Conservation (phyloP, 2,888 invertebrate species). For the Rugalucina vietnamica region DNA sequence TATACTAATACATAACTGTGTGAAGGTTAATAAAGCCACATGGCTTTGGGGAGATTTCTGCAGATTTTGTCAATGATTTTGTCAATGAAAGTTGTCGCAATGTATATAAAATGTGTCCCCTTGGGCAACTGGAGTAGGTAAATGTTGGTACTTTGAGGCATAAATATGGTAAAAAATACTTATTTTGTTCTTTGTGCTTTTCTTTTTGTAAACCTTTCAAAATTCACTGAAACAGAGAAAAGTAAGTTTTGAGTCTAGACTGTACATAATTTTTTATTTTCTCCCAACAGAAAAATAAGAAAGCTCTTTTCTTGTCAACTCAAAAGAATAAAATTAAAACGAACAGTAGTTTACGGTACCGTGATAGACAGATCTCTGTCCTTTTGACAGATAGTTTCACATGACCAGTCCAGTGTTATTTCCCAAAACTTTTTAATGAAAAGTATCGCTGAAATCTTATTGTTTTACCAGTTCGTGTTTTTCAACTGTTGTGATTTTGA, state of each 20-base stretch:
- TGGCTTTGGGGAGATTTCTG: not conserved
- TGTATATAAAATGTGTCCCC: not conserved
- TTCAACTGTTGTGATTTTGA: not conserved
- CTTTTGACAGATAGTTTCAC: not conserved
- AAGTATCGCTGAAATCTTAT: not conserved
- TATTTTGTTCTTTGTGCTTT: too few species aligned
- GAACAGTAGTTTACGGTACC: too few species aligned
- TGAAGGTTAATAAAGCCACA: not conserved
- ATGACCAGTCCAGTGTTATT: not conserved
- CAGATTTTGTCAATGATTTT: not conserved
- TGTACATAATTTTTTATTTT: too few species aligned
- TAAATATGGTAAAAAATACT: too few species aligned
- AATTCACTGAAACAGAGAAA: too few species aligned
- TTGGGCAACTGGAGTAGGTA: not conserved
- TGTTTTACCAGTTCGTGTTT: not conserved
- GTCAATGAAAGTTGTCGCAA: not conserved
- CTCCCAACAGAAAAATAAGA: too few species aligned
- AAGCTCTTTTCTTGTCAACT: too few species aligned
- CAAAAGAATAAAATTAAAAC: too few species aligned
- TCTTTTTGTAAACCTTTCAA: too few species aligned
- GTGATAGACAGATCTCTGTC: not conserved
- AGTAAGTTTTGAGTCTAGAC: too few species aligned
- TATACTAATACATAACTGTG: not conserved
- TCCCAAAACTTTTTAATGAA: not conserved
- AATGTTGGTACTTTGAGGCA: too few species aligned